phyloP scores from a whole-genome alignment of 2,888 invertebrate species.

The Prenolepis imparis region DNA sequence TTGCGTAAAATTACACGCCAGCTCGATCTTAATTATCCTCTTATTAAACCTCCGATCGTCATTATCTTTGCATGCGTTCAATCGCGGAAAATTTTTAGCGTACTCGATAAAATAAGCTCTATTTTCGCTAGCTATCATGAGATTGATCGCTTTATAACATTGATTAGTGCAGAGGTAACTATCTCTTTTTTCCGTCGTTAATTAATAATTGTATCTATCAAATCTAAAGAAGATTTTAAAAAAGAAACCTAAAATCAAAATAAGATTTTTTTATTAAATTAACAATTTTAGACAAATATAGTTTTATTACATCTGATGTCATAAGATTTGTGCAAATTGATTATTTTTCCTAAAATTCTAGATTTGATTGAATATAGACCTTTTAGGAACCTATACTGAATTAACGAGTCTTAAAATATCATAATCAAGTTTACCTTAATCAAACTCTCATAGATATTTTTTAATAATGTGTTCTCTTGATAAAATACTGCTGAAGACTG shows the following conservation, averaged over 20 bases:
- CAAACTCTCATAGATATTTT: background rate
- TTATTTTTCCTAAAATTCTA: background rate
- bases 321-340: background rate
- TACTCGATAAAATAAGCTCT: background rate
- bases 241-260: background rate
- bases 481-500: background rate
- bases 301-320: background rate
- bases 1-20: slow-evolving; percentile 47
- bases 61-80: slow-evolving; percentile 35
- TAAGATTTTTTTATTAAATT: background rate
- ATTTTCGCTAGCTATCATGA: background rate
- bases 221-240: background rate
- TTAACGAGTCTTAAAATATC: background rate
- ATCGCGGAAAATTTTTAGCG: slow-evolving; percentile 2
- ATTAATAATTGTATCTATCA: background rate
- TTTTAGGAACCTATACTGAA: background rate
- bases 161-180: background rate
- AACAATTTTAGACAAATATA: background rate
- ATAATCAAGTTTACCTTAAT: background rate
- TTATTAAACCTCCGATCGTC: slow-evolving; percentile 32
- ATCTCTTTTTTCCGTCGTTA: background rate
- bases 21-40: slow-evolving; percentile 46
- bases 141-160: background rate
- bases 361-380: background rate
- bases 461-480: background rate